Base-by-base conservation (phyloP, 2,797 vertebrate genomes). In the Pogonophryne albipinna region DNA sequence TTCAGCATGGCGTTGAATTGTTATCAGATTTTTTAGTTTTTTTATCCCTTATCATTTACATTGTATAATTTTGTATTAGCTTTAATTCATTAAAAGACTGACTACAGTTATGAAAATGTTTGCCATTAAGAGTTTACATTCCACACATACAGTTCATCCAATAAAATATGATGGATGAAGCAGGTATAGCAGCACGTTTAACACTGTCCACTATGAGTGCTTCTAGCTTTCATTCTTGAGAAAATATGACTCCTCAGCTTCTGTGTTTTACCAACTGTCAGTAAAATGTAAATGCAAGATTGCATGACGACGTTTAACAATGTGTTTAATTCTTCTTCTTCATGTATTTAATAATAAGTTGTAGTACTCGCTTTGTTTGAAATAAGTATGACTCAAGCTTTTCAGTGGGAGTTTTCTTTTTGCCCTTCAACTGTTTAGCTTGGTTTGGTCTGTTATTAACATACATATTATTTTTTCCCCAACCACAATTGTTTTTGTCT, bases 401-500 rank as follows among this genome's bases (percentile, higher is more conserved):
- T 72, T 74, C 27, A 58, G 42, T 59, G 19, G 44, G 55, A 38
- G 74, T 67, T 84, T 80, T 81, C 27, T 27, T 82, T 77, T 85
- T 67, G 42, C 70, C 17, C 55, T 72, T 78, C 42, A 86, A 80
- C 59, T 57, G 74, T 78, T 86, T 83, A 77, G 52, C 80, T 88
- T 83, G 78, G 76, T 79, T 77, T 63, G 62, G 46, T 84, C 80
- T 89, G 84, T 89, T 85, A 90, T 91, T 86, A 86, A 82, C 84
- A 80, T 78, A 89, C 79, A 19, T 74, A 44, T 68, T 71, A 46
- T 56, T 69, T 72, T 82, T 53, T 41, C 16, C n/a, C 38, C 44
- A n/a, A 68, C 87, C 80, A 46, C 87, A 84, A 83, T 90, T 92
- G 87, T 87, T 81, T 82, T 79, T 82, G 79, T 88, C 45, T 83